Evolutionary conservation across 2,888 invertebrate species (phyloP), one percentile per base, ranked within the genome.

Genomic region (Hydrotaea diabolus): DNA sequence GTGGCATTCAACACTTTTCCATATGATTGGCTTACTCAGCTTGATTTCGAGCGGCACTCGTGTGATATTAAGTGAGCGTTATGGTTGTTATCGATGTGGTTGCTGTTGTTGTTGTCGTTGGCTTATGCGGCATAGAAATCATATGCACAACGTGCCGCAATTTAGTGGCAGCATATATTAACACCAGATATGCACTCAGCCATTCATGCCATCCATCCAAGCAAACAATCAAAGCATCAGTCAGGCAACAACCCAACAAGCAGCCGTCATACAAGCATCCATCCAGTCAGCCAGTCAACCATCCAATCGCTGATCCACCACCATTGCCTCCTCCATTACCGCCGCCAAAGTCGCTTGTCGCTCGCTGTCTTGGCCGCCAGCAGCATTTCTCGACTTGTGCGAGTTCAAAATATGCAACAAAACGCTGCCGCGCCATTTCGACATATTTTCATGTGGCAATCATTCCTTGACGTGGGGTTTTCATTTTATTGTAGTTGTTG

Each of bases 1-100:
- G 36, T 71, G 57, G 74, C 78, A 80, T 26, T 80, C 83, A 77
- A 77, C 83, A 77, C 80, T 66, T 83, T n/a, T 75, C 15, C 19
- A 17, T 59, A 23, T 69, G 69, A 69, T 46, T 69, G 69, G 69
- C 69, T 23, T 46, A 69, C 23, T 46, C 46, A 69, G 69, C 39
- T 59, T 59, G 59, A 26, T 59, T 39, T 66, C 13, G 39, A 21
- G 66, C 19, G 21, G 3, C 9, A 19, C 7, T 19, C 39, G 66
- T 21, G 66, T 66, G 39, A 69, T 62, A 31, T 62, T 62, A 23
- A n/a, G n/a, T 23, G 62, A 62, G 17, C 49, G 49, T 49, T 49
- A 15, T 49, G 49, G 49, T 17, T 39, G 39, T 13, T 31, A 31
- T 39, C 8, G 36, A 5, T 36, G 36, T 36, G 3, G 36, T 36